These are phyloP conservation scores for Amblyornis subalaris DNA, from an alignment of 2,113 vertebrate species.

Conservation along the genomic window DNA sequence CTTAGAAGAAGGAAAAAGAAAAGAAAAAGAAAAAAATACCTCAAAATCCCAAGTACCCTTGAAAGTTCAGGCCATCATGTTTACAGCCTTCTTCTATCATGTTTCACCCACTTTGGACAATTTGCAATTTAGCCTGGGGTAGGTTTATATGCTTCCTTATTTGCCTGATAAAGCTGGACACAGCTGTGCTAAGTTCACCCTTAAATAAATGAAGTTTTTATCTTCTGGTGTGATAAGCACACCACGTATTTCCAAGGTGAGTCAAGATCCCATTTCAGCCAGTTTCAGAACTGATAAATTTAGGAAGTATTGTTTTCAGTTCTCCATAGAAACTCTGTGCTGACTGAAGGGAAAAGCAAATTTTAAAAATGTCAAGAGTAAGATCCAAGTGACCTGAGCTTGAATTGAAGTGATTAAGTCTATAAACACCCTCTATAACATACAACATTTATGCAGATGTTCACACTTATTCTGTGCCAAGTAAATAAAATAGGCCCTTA, in stretches of 20 bases:
- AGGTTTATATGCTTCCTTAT: not conserved
- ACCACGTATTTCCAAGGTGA: not conserved
- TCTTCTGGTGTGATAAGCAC: not conserved
- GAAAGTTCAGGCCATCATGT: not conserved
- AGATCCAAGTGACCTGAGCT: not conserved
- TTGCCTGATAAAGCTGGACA: not conserved
- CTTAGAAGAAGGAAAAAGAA: not conserved
- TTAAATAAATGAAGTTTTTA: not conserved
- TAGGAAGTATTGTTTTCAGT: not conserved
- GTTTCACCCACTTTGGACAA: not conserved
- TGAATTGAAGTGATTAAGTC: not conserved
- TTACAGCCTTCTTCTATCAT: not conserved
- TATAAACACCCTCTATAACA: not conserved
- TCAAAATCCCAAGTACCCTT: not conserved
- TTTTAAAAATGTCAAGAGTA: not conserved
- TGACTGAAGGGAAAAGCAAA: not conserved
- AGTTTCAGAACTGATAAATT: not conserved
- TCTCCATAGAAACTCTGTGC: not conserved
- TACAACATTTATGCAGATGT: not conserved
- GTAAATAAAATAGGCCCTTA: not conserved
- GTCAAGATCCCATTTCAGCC: not conserved
- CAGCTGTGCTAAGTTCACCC: not conserved
- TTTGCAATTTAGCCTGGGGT: not conserved
- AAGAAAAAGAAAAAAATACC: fast-evolving
- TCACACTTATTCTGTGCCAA: not conserved